Evolutionary conservation across 2,113 vertebrate species (phyloP), one percentile per base, ranked within the genome.

Genomic region (Stigmatopora argus): DNA sequence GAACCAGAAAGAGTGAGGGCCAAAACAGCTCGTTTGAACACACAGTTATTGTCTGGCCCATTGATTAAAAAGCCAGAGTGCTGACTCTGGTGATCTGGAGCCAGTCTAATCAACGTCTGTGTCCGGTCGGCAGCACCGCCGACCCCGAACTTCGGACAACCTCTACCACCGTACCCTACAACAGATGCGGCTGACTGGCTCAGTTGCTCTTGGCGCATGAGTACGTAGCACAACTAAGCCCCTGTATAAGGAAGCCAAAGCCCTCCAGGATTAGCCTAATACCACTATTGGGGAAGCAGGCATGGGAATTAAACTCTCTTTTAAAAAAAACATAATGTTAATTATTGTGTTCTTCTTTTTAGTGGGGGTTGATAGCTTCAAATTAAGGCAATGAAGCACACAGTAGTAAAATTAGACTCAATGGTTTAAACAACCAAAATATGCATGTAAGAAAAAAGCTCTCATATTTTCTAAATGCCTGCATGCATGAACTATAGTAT

Each of bases 181-280:
- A 70, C 72, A 60, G 72, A 64, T 66, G 60, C 69, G 46, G 74
- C 70, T 63, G 71, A 62, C 67, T 7, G 52, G 70, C 64, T 56
- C 71, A 67, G 80, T 83, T 80, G 76, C 75, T 83, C 74, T 84
- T 83, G 83, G 83, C 77, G 69, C 71, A 61, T 12, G 66, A 63
- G 48, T 69, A 74, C 72, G 72, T 62, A 83, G 76, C 70, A 62
- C 58, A 9, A 59, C 69, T 85, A 87, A 88, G 85, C 86, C 81
- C 65, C 74, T 44, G 60, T 66, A 66, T 67, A 79, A 38, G 67
- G 60, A 18, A 49, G 61, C 76, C 77, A 86, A 88, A 86, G 83
- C 81, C 79, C 78, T 56, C 47, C 38, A 23, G 86, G 79, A 86
- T 88, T 86, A 85, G 46, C 66, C 72, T 76, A 80, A 84, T 78